Conservation (phyloP, 2,113 vertebrate species). For the Podiceps cristatus region DNA sequence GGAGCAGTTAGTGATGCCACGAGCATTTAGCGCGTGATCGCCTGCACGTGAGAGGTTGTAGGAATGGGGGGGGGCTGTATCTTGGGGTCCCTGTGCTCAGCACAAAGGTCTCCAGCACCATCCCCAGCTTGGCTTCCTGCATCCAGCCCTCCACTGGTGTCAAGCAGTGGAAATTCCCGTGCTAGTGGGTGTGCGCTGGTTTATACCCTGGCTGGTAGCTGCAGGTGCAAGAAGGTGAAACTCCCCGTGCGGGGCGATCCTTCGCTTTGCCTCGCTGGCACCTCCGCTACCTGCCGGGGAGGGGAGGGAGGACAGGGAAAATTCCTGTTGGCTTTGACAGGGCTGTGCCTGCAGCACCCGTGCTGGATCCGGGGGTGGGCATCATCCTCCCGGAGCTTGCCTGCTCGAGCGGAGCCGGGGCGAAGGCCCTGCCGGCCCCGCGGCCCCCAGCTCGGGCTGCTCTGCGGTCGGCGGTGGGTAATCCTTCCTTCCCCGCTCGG, state of each 20-base stretch:
- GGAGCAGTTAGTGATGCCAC: accelerated
- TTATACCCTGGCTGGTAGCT: background rate
- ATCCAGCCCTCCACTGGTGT: background rate
- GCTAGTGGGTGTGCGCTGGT: background rate
- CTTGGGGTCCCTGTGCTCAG: background rate
- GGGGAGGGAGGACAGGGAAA: background rate
- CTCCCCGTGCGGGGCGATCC: background rate
- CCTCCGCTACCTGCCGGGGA: background rate
- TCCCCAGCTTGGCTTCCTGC: background rate
- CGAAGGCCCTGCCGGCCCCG: background rate
- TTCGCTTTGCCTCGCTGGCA: background rate
- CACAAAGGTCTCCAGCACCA: background rate
- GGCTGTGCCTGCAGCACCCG: background rate
- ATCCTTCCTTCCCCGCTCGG: background rate
- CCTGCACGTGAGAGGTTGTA: accelerated
- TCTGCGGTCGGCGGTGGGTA: background rate
- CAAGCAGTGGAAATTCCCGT: background rate
- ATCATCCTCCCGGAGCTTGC: background rate
- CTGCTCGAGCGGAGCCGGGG: background rate
- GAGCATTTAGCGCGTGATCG: accelerated
- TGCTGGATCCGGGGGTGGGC: background rate
- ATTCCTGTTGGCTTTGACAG: background rate
- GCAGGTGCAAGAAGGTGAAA: background rate
- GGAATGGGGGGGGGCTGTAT: background rate
- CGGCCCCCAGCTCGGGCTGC: background rate